Evolutionary conservation across 1,140 invertebrate species (phyloP).

Genomic region (Centruroides vittatus): DNA sequence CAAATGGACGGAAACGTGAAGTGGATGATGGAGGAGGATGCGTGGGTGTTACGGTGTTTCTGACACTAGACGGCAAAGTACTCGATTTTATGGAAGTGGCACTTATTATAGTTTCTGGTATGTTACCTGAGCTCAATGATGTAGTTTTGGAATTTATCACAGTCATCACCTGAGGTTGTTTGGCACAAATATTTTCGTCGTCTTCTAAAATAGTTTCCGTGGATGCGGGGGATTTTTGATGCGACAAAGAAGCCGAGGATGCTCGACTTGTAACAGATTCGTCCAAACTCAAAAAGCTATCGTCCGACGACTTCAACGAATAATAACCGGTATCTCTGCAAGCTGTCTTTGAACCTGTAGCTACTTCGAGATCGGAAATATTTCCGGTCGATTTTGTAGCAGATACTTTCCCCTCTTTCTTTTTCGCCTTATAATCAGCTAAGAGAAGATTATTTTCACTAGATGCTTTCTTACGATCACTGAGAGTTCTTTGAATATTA

Average conservation of each 20-base stretch:
- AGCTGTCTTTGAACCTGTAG: neutral
- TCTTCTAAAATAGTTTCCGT: constrained; percentile 17
- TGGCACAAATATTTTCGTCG: constrained; percentile 3
- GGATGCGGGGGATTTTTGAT: neutral
- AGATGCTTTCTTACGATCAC: constrained; percentile 2
- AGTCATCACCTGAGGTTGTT: neutral
- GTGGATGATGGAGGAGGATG: neutral
- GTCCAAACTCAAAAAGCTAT: constrained; percentile 6
- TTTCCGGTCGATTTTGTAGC: constrained; percentile 12
- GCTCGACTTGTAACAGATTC: constrained; percentile 3
- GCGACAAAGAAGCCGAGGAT: neutral
- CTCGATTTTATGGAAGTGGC: neutral
- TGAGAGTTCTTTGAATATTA: neutral
- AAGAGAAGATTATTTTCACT: constrained; percentile 7
- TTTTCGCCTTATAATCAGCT: neutral
- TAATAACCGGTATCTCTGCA: constrained; percentile 19
- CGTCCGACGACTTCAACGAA: constrained; percentile 18
- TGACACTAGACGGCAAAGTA: neutral
- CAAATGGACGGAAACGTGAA: neutral
- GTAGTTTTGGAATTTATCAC: neutral
- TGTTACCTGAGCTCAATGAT: constrained; percentile 1
- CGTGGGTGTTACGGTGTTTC: neutral
- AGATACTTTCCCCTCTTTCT: neutral
- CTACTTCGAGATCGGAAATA: constrained; percentile 7
- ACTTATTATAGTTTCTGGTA: neutral